Percentiles rank a stretch among this genome's conserved stretches.
phyloP scores from a whole-genome alignment of 2,113 vertebrate species.

The Plecotus auritus region DNA sequence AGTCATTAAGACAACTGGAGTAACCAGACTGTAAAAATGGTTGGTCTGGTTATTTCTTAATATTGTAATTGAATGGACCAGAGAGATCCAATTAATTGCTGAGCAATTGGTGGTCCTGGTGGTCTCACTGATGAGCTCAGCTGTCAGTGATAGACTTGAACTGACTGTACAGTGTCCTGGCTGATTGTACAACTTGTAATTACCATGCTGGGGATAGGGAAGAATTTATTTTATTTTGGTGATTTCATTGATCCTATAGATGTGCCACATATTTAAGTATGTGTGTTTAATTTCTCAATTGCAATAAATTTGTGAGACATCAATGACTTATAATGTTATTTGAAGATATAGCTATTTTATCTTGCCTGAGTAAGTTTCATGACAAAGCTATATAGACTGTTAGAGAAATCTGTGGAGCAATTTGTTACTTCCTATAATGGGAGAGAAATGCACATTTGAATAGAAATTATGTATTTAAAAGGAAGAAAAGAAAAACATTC shows the following conservation, averaged over 20 bases:
- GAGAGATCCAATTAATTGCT: conserved; percentile 64
- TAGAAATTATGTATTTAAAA: neutral
- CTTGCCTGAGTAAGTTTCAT: neutral
- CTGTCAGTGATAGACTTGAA: neutral
- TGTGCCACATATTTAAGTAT: neutral
- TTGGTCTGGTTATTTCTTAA: conserved; percentile 64
- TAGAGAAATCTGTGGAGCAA: neutral
- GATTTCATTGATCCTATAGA: neutral
- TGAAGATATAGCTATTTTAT: conserved; percentile 26
- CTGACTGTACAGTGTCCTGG: neutral
- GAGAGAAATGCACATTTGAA: neutral
- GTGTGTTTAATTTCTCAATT: neutral
- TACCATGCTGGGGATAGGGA: neutral
- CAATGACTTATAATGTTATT: neutral
- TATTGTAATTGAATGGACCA: conserved; percentile 48
- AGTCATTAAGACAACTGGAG: conserved; percentile 48
- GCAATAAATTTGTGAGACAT: neutral
- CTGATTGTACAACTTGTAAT: neutral
- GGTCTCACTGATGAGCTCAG: conserved; percentile 27
- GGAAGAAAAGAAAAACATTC: neutral
- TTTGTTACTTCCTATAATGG: neutral
- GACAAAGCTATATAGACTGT: neutral
- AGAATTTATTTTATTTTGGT: conserved; percentile 4
- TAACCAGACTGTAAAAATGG: conserved; percentile 66
- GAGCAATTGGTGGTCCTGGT: conserved; percentile 28